Evolutionary conservation across 2,797 vertebrate species (phyloP).

Genomic region (Tenualosa thibaudeaui): DNA sequence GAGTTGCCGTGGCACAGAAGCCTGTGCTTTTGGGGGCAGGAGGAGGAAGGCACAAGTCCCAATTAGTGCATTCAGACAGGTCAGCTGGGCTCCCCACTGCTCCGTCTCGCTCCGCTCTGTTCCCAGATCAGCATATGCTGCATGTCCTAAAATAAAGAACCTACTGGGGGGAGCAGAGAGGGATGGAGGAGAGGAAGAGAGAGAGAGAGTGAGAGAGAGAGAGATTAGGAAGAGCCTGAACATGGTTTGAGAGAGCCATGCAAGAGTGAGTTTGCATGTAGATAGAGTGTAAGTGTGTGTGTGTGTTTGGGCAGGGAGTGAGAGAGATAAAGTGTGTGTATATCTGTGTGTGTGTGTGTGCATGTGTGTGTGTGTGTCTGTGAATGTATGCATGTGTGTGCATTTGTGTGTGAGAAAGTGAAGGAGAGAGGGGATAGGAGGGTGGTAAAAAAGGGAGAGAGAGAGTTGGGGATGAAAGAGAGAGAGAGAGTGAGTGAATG

Average conservation of each 20-base stretch:
- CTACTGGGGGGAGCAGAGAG: conserved; percentile 15
- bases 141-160: conserved; percentile 48
- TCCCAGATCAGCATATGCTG: conserved; percentile 53
- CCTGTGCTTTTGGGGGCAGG: conserved; percentile 63
- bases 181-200: conserved; percentile 29
- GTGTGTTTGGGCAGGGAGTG: neutral
- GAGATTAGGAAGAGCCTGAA: neutral
- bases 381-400: neutral
- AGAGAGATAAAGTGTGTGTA: neutral
- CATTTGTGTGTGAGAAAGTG: conserved; percentile 1
- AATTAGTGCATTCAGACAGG: conserved; percentile 59
- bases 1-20: conserved; percentile 61
- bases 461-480: neutral
- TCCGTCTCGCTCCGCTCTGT: conserved; percentile 27
- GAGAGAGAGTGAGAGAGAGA: neutral
- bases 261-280: neutral
- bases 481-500: neutral
- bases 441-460: neutral
- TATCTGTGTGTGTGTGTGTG: neutral
- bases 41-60: conserved; percentile 56
- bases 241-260: neutral
- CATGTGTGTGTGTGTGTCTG: neutral
- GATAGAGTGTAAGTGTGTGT: neutral
- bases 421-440: too few species aligned
- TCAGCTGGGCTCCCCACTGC: conserved; percentile 55